Evolutionary conservation across 2,797 vertebrate species (phyloP).

Genomic region (Scomberomorus guttatus): DNA sequence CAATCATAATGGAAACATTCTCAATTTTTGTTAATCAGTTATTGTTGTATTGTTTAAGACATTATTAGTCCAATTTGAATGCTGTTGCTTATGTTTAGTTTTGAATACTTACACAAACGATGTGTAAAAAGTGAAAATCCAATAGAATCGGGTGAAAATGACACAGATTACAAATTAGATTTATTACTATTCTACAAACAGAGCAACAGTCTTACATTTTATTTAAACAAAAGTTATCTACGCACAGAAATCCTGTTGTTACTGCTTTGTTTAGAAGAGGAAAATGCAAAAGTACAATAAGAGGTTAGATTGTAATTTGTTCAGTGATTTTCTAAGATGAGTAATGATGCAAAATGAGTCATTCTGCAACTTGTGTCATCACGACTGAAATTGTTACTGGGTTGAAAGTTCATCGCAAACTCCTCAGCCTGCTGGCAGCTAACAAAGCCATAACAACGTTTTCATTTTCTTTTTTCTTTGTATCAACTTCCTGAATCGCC

Average conservation of each 20-base stretch:
- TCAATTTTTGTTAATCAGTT: neutral
- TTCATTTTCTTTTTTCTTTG: neutral
- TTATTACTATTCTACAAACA: neutral
- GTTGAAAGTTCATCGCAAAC: too few species aligned
- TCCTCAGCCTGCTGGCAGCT: neutral
- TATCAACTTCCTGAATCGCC: constrained; percentile 21
- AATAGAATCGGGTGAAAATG: neutral
- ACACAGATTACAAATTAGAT: too few species aligned
- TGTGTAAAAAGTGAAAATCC: neutral
- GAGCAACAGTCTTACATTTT: neutral
- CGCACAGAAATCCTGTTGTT: too few species aligned
- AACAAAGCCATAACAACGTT: neutral
- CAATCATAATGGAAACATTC: neutral
- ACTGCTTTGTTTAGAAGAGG: too few species aligned
- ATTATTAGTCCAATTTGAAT: neutral
- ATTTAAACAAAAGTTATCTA: too few species aligned
- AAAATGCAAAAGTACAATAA: neutral
- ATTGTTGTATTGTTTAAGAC: neutral
- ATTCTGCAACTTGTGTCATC: neutral
- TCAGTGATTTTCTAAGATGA: neutral
- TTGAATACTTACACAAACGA: too few species aligned
- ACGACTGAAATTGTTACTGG: neutral
- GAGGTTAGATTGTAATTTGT: neutral
- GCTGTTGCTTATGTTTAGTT: neutral
- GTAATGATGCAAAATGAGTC: neutral